A percentile compares a stretch with the other conserved stretches of the same genome.
Conservation (phyloP, 1,140 invertebrate genomes). For the Apocrypta bakeri region DNA sequence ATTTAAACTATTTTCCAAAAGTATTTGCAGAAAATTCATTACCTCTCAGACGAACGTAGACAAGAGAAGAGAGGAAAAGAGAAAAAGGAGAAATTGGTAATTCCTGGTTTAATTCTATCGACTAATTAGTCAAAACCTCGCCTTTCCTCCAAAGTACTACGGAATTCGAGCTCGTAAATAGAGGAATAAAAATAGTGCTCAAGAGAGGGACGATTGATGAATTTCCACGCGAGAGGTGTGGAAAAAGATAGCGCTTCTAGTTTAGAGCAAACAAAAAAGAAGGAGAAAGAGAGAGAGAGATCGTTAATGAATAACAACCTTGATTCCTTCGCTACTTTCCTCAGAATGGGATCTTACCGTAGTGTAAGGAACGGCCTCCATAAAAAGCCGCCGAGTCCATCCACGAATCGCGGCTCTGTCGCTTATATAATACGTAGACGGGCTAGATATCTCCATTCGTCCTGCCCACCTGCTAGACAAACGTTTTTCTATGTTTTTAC, state of each 20-base stretch:
- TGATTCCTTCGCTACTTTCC: conserved; percentile 53
- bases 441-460: conserved; percentile 42
- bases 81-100: neutral
- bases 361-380: conserved; percentile 51
- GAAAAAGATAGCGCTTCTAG: conserved; percentile 12
- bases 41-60: no score
- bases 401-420: conserved; percentile 8
- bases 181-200: neutral
- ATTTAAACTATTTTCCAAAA: no score
- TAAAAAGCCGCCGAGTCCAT: conserved; percentile 52
- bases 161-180: neutral
- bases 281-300: conserved; percentile 12
- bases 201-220: neutral
- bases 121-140: neutral
- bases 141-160: neutral
- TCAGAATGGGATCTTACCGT: conserved; percentile 55
- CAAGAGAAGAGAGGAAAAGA: no score
- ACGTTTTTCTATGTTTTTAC: conserved; percentile 50
- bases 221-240: neutral
- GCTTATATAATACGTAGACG: conserved; percentile 23
- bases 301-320: conserved; percentile 51
- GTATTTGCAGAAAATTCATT: no score
- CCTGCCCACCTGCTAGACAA: conserved; percentile 35
- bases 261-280: neutral
- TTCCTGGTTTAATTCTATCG: neutral